Percentiles rank a stretch among this genome's conserved stretches.
These are phyloP conservation scores for Notarius lentiginosus DNA, from an alignment of 2,113 vertebrate genomes.

Conservation along the genomic window DNA sequence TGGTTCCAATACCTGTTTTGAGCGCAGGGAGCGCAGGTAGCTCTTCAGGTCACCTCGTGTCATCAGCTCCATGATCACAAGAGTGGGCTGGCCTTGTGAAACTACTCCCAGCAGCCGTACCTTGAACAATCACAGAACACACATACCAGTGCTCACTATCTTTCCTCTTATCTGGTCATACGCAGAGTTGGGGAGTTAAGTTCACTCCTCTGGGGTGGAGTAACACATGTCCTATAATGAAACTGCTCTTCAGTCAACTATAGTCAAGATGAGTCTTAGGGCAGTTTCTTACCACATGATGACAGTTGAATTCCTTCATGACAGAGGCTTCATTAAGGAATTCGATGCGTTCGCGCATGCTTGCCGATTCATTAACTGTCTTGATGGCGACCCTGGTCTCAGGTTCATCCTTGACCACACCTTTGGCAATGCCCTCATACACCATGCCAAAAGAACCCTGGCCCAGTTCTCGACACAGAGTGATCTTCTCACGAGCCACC, in stretches of 20 bases:
- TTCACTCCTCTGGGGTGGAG: not conserved
- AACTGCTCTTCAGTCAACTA: not conserved
- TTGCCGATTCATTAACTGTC: conserved; percentile 94
- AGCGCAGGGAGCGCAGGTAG: conserved; percentile 81
- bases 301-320: conserved; percentile 99
- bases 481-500: conserved; percentile 95
- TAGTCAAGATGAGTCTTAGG: not conserved
- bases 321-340: conserved; percentile 98
- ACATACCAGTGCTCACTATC: not conserved
- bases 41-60: conserved; percentile 97
- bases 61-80: conserved; percentile 99
- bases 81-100: conserved; percentile 95
- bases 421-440: conserved; percentile 94
- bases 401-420: conserved; percentile 91
- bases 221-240: not conserved
- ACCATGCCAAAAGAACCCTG: conserved; percentile 99
- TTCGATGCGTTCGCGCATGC: conserved; percentile 96
- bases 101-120: conserved; percentile 95
- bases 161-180: conserved; percentile 14
- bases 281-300: conserved; percentile 87
- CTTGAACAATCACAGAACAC: conserved; percentile 66
- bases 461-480: conserved; percentile 90
- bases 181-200: not conserved
- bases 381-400: conserved; percentile 97
- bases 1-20: conserved; percentile 39